These are phyloP conservation scores for Cyanistes caeruleus DNA, from an alignment of 2,113 vertebrate species.

Conservation along the genomic window DNA sequence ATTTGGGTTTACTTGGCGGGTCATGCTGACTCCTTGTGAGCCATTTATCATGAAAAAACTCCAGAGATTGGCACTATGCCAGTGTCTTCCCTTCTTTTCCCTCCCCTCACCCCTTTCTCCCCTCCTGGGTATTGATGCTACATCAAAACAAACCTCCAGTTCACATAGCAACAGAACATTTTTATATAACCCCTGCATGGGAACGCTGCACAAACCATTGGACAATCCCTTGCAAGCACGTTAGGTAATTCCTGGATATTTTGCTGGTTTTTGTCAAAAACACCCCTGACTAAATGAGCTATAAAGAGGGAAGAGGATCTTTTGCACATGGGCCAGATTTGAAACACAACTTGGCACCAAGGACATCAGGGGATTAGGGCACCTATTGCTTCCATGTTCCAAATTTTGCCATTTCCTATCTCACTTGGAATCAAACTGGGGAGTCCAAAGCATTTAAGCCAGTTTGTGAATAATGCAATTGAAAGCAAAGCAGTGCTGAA, in stretches of 20 bases:
- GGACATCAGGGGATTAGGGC: background rate
- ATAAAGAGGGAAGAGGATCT: constrained; percentile 40
- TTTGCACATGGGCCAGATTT: background rate
- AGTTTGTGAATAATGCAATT: background rate
- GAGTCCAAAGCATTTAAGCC: constrained; percentile 16
- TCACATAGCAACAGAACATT: constrained; percentile 68
- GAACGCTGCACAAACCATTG: background rate
- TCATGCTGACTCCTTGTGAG: constrained; percentile 60
- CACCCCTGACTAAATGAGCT: constrained; percentile 23
- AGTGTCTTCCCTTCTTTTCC: constrained; percentile 19
- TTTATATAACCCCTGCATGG: constrained; percentile 49
- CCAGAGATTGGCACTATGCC: constrained; percentile 45
- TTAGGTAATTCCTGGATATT: constrained; percentile 52
- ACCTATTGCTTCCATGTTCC: constrained; percentile 26
- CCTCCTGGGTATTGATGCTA: constrained; percentile 58
- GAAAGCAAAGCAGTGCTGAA: background rate
- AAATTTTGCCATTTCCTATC: constrained; percentile 7
- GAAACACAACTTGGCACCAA: constrained; percentile 37
- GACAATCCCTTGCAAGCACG: constrained; percentile 5
- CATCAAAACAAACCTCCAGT: constrained; percentile 60
- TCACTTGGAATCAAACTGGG: constrained; percentile 3
- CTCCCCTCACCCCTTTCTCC: background rate
- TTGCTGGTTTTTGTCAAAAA: constrained; percentile 49
- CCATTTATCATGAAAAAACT: constrained; percentile 57
- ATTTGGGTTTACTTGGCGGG: constrained; percentile 62